Base-by-base conservation (phyloP, 35 echinoderm and acorn worm genomes). In the Diadema setosum region DNA sequence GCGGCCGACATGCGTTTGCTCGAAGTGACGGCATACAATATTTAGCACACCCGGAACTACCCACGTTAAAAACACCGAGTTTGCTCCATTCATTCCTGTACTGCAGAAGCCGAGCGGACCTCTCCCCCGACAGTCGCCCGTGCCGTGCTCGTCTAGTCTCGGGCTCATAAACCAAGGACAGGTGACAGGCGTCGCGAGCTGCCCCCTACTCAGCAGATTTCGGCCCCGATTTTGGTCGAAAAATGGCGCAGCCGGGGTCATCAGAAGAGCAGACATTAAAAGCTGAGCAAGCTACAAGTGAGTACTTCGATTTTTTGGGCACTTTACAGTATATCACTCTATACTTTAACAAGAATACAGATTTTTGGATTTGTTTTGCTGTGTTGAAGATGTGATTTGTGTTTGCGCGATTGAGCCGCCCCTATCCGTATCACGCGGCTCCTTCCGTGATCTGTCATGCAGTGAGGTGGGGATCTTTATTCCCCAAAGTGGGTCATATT, bases 401-500 rank as follows among this genome's bases (percentile, higher is more conserved):
- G 39, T 78, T 43, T 78, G 73, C 44, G 73, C 44, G 73, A 42
- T 34, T 78, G 8, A 42, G 73, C 73, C 73, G 37, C 40, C 73
- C 73, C 73, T 21, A 78, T 44, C 40, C 18, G 29, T n/a, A n/a
- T n/a, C n/a, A n/a, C n/a, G n/a, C n/a, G n/a, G n/a, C n/a, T 44
- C 14, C 37, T 78, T 25, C 73, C 73, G 73, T 78, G 73, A 78
- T 78, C 73, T 78, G 27, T 78, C 73, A 78, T 78, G 73, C 73
- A 78, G 73, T 67, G 30, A 78, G 73, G 73, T 78, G 73, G 73
- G 73, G 73, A 78, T 78, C 73, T 78, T 36, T 78, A 78, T 78
- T 78, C 73, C 73, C 73, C 73, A 78, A 78, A 78, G 73, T 78
- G 73, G 73, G 73, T 78, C 73, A 78, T 44, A 78, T 78, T 78